Evolutionary conservation across 2,113 vertebrate genomes (phyloP), one percentile per base, ranked within the genome.

Genomic region (Dinomys branickii): DNA sequence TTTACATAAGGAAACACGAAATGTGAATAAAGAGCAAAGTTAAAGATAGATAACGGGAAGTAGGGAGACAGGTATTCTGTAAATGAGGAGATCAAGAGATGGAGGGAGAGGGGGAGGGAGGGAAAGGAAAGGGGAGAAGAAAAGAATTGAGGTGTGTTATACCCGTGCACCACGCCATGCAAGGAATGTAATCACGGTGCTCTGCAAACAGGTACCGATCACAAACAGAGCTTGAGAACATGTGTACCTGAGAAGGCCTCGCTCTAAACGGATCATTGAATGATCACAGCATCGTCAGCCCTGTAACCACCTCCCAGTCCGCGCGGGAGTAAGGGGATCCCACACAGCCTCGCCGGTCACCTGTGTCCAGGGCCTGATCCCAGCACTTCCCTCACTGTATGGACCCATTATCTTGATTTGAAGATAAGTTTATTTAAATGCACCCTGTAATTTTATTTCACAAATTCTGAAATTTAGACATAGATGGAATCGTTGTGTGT

Each of bases 161-260:
- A 2, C 6, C 7, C 44, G 0, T 7, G 14, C 6, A 28, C 13
- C 26, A 1, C 6, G 11, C 41, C 26, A 47, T 7, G 44, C 13
- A 17, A 30, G 44, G 44, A 30, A 41, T 16, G 41, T 6, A 16
- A 28, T 17, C 44, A 73, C 20, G 20, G 1, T 8, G 73, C 22
- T 30, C 73, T 77, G 41, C 4, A 77, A 47, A 16, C 41, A 47
- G 3, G 73, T 7, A 8, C 73, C 17, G 30, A 30, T 6, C 16
- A 50, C 14, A 77, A 50, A 71, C 28, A 30, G 26, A 50, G 30
- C 1, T 6, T 56, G 33, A 54, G 54, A 56, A 33, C n/a, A n/a
- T n/a, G 50, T 5, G 22, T 38, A 11, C 6, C 54, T 83, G 38
- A 84, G 52, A 77, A 75, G 13, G 67, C 44, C 50, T 26, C n/a